These are phyloP conservation scores for Timandra comae DNA, from an alignment of 2,888 invertebrate genomes.

Conservation along the genomic window DNA sequence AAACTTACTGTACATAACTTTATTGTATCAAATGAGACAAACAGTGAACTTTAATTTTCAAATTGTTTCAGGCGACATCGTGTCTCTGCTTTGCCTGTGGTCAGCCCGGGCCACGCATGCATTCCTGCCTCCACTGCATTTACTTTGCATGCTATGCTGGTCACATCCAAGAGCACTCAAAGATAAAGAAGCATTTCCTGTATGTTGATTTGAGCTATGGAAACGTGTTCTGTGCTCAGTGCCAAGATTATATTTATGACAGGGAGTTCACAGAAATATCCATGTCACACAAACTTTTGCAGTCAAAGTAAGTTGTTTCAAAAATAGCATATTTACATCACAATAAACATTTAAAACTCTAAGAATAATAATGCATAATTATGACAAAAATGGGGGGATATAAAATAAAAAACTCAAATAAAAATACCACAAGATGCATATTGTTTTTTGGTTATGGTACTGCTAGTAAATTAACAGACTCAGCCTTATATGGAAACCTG, in stretches of 20 bases:
- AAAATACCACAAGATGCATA: too few species aligned
- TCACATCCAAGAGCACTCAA: conserved; percentile 92
- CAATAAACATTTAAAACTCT: too few species aligned
- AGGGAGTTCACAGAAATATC: conserved; percentile 79
- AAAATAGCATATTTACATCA: too few species aligned
- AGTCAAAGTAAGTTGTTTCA: conserved; percentile 62
- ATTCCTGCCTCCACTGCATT: conserved; percentile 92
- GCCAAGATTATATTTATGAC: conserved; percentile 95
- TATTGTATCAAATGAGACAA: too few species aligned
- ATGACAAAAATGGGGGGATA: too few species aligned
- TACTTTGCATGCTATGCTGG: conserved; percentile 93
- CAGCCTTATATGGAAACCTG: too few species aligned
- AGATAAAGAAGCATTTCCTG: conserved; percentile 86
- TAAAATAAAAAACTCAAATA: too few species aligned
- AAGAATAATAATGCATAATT: too few species aligned
- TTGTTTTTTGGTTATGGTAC: too few species aligned
- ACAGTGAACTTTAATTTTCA: conserved; percentile 1
- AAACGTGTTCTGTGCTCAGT: conserved; percentile 91
- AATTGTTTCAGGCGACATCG: conserved; percentile 80
- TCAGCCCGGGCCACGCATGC: conserved; percentile 85
- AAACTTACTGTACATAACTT: too few species aligned
- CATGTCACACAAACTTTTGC: conserved; percentile 68
- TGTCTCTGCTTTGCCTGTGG: conserved; percentile 90
- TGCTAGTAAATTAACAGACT: too few species aligned
- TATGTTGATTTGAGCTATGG: conserved; percentile 93